Base-by-base conservation (phyloP, 2,888 invertebrate species). In the Osmoderma eremita region DNA sequence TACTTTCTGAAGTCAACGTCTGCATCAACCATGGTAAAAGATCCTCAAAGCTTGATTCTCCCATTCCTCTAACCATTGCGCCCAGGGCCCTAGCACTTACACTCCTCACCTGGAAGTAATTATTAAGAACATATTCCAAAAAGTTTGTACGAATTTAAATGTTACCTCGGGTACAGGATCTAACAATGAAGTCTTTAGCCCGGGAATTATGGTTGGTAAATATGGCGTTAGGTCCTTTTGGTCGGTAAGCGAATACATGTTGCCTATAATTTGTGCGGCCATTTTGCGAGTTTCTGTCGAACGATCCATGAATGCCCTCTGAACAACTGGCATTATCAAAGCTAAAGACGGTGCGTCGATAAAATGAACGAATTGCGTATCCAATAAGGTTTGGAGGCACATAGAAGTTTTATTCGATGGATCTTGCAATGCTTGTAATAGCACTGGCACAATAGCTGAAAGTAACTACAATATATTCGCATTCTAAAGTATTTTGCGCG, bases 221-320 rank as follows among this genome's bases (percentile, higher is more conserved):
- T 99, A 99, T 0, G 99, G 98, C 73, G 93, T 90, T 71, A 99
- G 86, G 82, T 99, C 99, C 85, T 99, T 99, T 82, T 98, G 97
- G 84, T 98, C 98, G 0, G 98, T 98, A 50, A 99, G 85, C 0
- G 97, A 97, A 84, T 98, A 99, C 97, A 99, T 98, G 83, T 98
- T 99, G 67, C 98, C 98, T 75, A 99, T 98, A 80, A 99, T 98
- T 85, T 99, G 98, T 2, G 98, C 97, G 1, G 99, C 97, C 97
- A 98, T 98, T 85, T 98, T 97, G 75, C 99, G 88, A 0, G 97
- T 98, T 84, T 99, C 98, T 0, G 98, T 98, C 56, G 96, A 95
- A 70, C 99, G 88, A 84, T 98, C 98, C 84, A 96, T 92, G 84
- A 99, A 98, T 8, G 98, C 98, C 73, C 99, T 87, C 82, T 98